phyloP scores from a whole-genome alignment of 2,797 vertebrate species.

The Rhynchonycteris naso region DNA sequence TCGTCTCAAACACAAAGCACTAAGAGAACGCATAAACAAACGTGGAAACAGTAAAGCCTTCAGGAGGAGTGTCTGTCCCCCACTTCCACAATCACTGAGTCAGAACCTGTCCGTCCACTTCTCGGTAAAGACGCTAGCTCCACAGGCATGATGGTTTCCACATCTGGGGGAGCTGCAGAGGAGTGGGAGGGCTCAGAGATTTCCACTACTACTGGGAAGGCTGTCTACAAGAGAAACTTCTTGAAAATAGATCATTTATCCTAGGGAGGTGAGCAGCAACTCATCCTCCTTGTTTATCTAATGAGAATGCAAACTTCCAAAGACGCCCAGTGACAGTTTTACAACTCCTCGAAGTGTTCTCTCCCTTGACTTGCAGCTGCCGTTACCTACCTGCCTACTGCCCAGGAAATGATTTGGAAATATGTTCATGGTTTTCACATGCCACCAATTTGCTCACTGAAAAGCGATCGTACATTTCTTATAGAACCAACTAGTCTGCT shows the following conservation, averaged over 20 bases:
- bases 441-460: neutral
- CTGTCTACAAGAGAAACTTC: neutral
- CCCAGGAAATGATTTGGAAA: neutral
- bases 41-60: neutral
- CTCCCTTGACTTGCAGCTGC: neutral
- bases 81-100: neutral
- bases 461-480: neutral
- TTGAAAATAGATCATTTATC: neutral
- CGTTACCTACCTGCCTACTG: neutral
- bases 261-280: neutral
- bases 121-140: neutral
- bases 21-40: slow-evolving; percentile 29
- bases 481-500: neutral
- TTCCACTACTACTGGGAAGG: neutral
- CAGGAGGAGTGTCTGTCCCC: neutral
- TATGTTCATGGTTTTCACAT: neutral
- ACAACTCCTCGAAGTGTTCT: neutral
- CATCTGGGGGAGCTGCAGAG: neutral
- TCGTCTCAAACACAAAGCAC: slow-evolving; percentile 43
- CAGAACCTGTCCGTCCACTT: neutral
- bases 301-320: neutral
- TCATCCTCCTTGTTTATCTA: neutral
- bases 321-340: neutral
- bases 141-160: neutral
- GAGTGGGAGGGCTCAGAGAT: neutral